A percentile compares a stretch with the other conserved stretches of the same genome.
Evolutionary conservation across 2,888 invertebrate genomes (phyloP).

Genomic region (Polia nebulosa): DNA sequence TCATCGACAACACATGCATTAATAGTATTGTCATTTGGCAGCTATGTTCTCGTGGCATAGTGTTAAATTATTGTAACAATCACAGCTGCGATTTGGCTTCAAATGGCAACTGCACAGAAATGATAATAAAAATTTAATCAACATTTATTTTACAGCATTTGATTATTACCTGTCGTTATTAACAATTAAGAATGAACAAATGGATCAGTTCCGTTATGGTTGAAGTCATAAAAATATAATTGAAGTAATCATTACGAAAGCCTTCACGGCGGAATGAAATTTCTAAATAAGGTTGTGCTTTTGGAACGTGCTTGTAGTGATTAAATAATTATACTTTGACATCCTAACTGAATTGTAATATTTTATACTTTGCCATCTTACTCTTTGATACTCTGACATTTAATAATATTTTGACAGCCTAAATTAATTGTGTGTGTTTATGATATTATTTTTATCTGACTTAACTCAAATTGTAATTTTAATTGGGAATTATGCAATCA

Average conservation of each 20-base stretch:
- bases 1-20: slow-evolving; percentile 12
- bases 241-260: slow-evolving; percentile 68
- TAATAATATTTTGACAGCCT: no score
- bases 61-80: slow-evolving; percentile 44
- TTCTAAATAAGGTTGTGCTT: slow-evolving; percentile 14
- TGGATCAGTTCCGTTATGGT: slow-evolving; percentile 65
- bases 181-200: slow-evolving; percentile 67
- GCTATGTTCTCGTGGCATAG: background rate
- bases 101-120: slow-evolving; percentile 36
- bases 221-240: slow-evolving; percentile 69
- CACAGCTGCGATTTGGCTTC: slow-evolving; percentile 36
- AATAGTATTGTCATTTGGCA: slow-evolving; percentile 28
- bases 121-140: slow-evolving; percentile 56
- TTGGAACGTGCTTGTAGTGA: background rate
- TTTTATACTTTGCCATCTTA: no score
- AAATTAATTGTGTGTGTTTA: no score
- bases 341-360: no score
- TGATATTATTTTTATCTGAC: no score
- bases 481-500: no score
- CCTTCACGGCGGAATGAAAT: slow-evolving; percentile 47
- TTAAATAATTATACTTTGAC: background rate
- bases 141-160: slow-evolving; percentile 60
- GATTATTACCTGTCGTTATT: slow-evolving; percentile 62
- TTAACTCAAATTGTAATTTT: no score
- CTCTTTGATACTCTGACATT: no score